phyloP scores from a whole-genome alignment of 37 sponge, comb jelly and placozoan genomes.

The Tethya wilhelma region DNA sequence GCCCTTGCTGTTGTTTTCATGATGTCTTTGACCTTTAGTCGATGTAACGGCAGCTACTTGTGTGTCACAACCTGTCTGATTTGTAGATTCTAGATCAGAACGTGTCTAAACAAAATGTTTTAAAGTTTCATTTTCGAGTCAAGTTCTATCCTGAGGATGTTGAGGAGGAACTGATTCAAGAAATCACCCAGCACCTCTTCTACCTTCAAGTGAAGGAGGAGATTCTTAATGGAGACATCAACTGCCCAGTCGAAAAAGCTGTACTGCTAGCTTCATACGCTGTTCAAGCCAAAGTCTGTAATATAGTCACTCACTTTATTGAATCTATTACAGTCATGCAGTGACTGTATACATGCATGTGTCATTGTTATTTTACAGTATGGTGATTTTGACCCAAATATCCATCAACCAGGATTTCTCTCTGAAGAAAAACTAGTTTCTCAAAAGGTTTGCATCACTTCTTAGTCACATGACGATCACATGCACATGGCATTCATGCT shows the following conservation, averaged over 20 bases:
- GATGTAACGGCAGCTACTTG: no score
- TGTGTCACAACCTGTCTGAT: no score
- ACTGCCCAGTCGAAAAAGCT: conserved; percentile 87
- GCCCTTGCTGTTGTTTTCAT: no score
- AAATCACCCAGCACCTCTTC: conserved; percentile 88
- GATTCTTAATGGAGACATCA: conserved; percentile 76
- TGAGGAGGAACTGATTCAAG: conserved; percentile 81
- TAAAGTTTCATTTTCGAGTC: conserved; percentile 62
- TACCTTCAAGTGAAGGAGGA: conserved; percentile 90
- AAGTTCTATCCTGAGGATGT: conserved; percentile 94
- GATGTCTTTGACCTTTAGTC: no score
- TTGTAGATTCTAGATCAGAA: conserved; percentile 80
- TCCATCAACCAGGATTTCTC: conserved; percentile 82
- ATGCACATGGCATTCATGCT: no score
- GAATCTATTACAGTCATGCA: neutral
- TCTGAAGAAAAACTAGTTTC: conserved; percentile 78
- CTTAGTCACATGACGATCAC: no score
- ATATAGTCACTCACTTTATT: neutral
- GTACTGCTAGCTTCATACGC: conserved; percentile 90
- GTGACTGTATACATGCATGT: neutral
- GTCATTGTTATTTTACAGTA: conserved; percentile 25
- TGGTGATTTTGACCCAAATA: conserved; percentile 81
- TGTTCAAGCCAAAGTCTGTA: conserved; percentile 85
- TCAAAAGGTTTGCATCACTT: no score
- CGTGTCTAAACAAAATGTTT: conserved; percentile 39